phyloP scores from a whole-genome alignment of 2,888 invertebrate species.

The Dermolepida albohirtum region DNA sequence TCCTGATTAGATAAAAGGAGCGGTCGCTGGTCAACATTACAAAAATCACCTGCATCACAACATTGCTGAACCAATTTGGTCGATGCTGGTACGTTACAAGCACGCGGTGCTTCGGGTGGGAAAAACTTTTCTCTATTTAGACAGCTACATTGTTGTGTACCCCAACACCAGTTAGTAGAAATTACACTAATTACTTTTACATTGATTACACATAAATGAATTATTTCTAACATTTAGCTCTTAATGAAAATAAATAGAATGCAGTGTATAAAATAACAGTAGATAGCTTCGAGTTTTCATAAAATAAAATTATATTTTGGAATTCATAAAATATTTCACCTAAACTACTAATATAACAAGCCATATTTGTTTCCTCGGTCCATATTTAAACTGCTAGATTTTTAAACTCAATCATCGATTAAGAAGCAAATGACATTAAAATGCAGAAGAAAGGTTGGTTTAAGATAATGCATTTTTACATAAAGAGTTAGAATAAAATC shows the following conservation, averaged over 20 bases:
- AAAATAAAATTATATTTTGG: background rate
- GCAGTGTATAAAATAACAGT: conserved; percentile 9
- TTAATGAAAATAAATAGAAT: conserved; percentile 4
- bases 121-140: conserved; percentile 65
- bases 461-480: no score
- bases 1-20: conserved; percentile 45
- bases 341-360: background rate
- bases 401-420: no score
- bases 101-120: conserved; percentile 71
- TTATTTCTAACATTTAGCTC: conserved; percentile 27
- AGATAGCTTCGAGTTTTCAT: conserved; percentile 21
- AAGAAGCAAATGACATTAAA: no score
- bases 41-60: conserved; percentile 71
- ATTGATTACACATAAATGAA: conserved; percentile 29
- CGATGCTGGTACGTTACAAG: conserved; percentile 65
- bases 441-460: no score
- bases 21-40: conserved; percentile 66
- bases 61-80: conserved; percentile 59
- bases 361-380: no score
- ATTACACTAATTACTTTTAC: conserved; percentile 35
- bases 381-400: no score
- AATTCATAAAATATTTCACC: background rate
- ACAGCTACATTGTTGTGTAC: conserved; percentile 56
- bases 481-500: no score
- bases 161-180: conserved; percentile 48